phyloP scores from a whole-genome alignment of 2,113 vertebrate genomes.

The Antidorcas marsupialis region DNA sequence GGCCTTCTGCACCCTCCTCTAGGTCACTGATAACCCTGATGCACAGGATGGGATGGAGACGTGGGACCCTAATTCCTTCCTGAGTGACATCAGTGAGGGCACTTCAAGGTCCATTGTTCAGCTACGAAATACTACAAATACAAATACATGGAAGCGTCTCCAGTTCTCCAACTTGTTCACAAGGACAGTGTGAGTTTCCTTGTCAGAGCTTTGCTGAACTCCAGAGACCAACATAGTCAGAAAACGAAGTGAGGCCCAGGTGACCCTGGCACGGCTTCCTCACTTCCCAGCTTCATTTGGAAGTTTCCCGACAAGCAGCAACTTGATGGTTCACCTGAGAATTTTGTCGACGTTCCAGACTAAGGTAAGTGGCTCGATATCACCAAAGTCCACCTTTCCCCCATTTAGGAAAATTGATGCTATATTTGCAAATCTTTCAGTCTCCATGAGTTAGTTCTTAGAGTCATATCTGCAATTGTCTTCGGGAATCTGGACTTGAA shows the following conservation, averaged over 20 bases:
- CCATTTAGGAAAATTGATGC: not conserved
- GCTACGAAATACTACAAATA: not conserved
- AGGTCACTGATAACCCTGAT: not conserved
- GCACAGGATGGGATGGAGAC: not conserved
- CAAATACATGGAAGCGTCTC: not conserved
- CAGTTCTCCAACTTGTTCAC: not conserved
- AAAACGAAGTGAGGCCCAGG: not conserved
- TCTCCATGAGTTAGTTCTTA: not conserved
- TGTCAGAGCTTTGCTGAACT: not conserved
- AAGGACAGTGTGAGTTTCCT: not conserved
- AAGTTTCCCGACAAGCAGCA: not conserved
- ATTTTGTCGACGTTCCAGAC: not conserved
- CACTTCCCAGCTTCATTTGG: not conserved
- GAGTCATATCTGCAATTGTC: not conserved
- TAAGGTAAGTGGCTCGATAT: not conserved
- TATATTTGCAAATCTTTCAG: not conserved
- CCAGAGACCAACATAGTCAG: not conserved
- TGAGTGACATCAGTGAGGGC: not conserved
- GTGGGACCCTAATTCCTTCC: not conserved
- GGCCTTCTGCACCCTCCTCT: not conserved
- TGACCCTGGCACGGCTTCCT: not conserved
- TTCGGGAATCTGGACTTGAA: not conserved
- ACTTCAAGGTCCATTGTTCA: constrained; percentile 23
- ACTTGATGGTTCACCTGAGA: not conserved
- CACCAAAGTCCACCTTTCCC: not conserved